Evolutionary conservation across 2,888 invertebrate species (phyloP), one percentile per base, ranked within the genome.

Genomic region (Alitta virens): DNA sequence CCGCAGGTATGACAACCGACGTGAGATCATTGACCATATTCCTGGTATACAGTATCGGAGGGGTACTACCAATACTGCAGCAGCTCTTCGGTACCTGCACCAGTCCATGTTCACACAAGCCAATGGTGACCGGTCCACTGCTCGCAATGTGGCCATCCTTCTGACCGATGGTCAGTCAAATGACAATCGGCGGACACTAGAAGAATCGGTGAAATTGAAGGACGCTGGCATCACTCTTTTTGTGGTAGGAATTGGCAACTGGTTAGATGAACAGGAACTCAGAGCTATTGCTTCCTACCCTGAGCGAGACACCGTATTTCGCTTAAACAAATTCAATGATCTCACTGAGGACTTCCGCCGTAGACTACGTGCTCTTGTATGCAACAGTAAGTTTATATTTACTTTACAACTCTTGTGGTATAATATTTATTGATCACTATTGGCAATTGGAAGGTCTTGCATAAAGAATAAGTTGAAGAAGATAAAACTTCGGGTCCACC

Each of bases 131-230:
- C 33, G 62, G n/a, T 9, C 1, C 2, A 50, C 24, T 18, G 62
- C 54, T 9, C 23, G 25, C 14, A 33, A 62, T 38, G 53, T 58
- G 23, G 25, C 51, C 21, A 46, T 62, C 2, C 43, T 62, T 7
- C 3, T 62, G 16, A 62, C 62, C 7, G 62, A 62, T 23, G 62
- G 62, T 14, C 52, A 56, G 40, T 56, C 56, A 24, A 62, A 62
- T 33, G 52, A 59, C 59, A 21, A 33, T 21, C 18, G 33, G 16
- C 25, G 51, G 21, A 59, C 59, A 24, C 24, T 59, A 2, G 21
- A 60, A 53, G 60, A 60, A 24, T 52, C 60, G 18, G 53, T 33
- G 42, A 12, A 2, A 16, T 40, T 43, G 18, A 40, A 51, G 27
- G 43, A 60, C 24, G 38, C 18, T 21, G 57, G 42, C 23, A 52